Evolutionary conservation across 2,888 invertebrate genomes (phyloP).

Genomic region (Teleiodes luculella): DNA sequence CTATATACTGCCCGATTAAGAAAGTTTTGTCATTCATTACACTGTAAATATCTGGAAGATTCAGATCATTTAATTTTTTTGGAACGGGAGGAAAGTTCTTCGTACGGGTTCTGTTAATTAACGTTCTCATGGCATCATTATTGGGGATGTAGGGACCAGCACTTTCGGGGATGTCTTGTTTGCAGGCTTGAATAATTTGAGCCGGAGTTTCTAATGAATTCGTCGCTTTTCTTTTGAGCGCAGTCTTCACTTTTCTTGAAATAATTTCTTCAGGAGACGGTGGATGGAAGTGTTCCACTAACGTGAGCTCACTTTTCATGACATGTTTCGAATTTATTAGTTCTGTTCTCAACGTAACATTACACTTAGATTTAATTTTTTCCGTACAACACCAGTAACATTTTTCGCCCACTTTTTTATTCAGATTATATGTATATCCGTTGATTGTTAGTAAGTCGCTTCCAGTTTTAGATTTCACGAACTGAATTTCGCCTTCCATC

Average conservation of each 20-base stretch:
- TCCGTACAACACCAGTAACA: constrained; percentile 9
- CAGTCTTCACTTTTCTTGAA: neutral
- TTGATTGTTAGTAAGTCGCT: neutral
- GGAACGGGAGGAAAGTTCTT: neutral
- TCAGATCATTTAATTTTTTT: neutral
- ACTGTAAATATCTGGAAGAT: neutral
- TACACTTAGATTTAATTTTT: constrained; percentile 5
- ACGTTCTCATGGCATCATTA: constrained; percentile 1
- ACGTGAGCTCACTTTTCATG: neutral
- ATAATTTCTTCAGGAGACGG: constrained; percentile 4
- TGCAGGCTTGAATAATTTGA: constrained; percentile 5
- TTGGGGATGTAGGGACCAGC: constrained; percentile 5
- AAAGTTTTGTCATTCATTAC: neutral
- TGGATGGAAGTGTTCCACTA: constrained; percentile 2
- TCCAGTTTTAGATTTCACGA: constrained; percentile 1
- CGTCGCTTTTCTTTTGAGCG: neutral
- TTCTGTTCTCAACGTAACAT: constrained; percentile 6
- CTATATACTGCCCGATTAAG: neutral
- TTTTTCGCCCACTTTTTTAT: constrained; percentile 8
- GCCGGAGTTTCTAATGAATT: neutral
- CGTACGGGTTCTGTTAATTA: neutral
- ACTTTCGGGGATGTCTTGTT: neutral
- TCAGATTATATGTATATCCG: neutral
- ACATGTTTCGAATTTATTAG: neutral
- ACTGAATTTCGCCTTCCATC: neutral